Base-by-base conservation (phyloP, 2,797 vertebrate species). In the Argyrosomus regius region DNA sequence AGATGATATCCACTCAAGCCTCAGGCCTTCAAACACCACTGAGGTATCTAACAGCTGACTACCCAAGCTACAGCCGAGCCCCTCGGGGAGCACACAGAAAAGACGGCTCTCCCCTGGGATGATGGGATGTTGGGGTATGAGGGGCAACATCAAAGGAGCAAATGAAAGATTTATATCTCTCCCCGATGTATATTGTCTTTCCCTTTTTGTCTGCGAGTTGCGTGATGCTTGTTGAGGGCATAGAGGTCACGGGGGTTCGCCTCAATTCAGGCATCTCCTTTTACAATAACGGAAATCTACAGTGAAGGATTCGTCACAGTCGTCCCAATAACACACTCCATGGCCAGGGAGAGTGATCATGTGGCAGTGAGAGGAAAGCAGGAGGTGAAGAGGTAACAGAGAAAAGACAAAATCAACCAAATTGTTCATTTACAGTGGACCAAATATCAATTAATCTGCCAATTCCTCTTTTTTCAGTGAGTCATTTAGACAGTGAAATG, bases 111-210 rank as follows among this genome's bases (percentile, higher is more conserved):
- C 93, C 90, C 90, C 63, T 59, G 92, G 89, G 91, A 93, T 60
- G 60, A 78, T 57, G 71, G 68, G 80, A 81, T 77, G 72, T 77
- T 80, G 22, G 81, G 79, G 67, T 64, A 71, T 5, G 60, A 83
- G 77, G 54, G 45, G 71, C 59, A 56, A 53, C 82, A 78, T 90
- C 72, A 91, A 87, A 89, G 54, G 53, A 86, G 75, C 63, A 89
- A 88, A 83, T 81, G 61, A 87, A 85, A 89, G 89, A 95, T 93
- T 87, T 87, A 81, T 88, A 89, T 90, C 90, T 87, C 80, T 68
- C 57, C 61, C 14, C 41, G 13, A 45, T 60, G 60, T 87, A 77
- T 77, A 85, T 83, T 81, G 86, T 73, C 72, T 78, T 78, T 60
- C 20, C 7, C 64, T 81, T 84, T 81, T 68, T 85, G 63, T 67